A percentile compares a stretch with the other conserved stretches of the same genome.
These are phyloP conservation scores for Columba janthina DNA, from an alignment of 2,113 vertebrate species.

Conservation along the genomic window DNA sequence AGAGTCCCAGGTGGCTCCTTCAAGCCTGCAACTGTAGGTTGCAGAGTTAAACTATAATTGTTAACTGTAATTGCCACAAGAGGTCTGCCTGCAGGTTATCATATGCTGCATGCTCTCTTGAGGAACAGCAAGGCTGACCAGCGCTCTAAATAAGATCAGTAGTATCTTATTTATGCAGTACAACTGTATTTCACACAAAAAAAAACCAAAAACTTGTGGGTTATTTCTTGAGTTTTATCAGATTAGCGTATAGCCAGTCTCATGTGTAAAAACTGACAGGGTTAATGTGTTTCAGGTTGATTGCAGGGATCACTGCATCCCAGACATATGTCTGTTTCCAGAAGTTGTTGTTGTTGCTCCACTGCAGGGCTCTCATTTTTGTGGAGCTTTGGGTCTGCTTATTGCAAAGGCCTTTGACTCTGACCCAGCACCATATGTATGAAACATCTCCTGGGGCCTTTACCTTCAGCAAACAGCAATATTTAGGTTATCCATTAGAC, in stretches of 20 bases:
- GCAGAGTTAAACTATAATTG: neutral
- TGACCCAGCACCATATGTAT: neutral
- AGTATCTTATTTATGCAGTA: neutral
- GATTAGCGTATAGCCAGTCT: neutral
- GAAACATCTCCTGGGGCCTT: neutral
- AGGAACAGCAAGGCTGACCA: neutral
- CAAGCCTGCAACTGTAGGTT: neutral
- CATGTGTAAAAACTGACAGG: neutral
- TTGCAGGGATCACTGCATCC: neutral
- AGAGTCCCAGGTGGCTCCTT: neutral
- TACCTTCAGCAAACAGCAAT: neutral
- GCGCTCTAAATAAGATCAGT: neutral
- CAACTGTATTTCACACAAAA: neutral
- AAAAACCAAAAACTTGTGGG: neutral
- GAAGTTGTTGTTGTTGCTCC: neutral
- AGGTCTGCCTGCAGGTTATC: neutral
- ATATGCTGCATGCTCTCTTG: fast-evolving
- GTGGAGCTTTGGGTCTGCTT: neutral
- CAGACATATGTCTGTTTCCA: neutral
- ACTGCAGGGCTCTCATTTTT: neutral
- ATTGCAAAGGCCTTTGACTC: neutral
- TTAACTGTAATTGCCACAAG: neutral
- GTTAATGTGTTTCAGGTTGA: neutral
- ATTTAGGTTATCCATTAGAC: neutral
- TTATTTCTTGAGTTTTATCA: neutral